Conservation (phyloP, 2,797 vertebrate genomes). For the Sebastes nivosus region DNA sequence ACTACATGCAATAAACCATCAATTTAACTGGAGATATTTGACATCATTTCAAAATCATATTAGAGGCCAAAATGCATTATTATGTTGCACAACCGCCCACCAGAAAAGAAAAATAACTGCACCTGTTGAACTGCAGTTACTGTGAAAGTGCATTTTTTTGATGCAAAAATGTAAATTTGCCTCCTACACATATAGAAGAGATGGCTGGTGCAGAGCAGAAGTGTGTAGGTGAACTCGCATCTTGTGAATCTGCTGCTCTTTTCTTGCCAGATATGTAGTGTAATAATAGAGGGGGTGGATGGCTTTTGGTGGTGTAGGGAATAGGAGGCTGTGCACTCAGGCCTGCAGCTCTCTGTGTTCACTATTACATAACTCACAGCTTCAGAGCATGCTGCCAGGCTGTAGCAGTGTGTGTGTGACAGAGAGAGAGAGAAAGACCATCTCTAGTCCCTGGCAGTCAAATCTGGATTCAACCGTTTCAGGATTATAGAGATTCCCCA, state of each 20-base stretch:
- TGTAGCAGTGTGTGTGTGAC: constrained; percentile 29
- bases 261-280: constrained; percentile 54
- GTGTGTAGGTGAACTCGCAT: constrained; percentile 22
- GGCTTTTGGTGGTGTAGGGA: constrained; percentile 57
- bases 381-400: constrained; percentile 69
- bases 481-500: constrained; percentile 30
- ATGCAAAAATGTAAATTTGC: background rate
- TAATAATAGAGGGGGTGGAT: constrained; percentile 46
- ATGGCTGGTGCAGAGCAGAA: background rate
- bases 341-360: constrained; percentile 78
- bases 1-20: background rate
- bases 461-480: constrained; percentile 32
- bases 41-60: background rate
- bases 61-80: background rate
- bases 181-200: background rate
- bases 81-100: background rate
- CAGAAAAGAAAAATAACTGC: constrained; percentile 21
- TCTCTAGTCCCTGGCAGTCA: constrained; percentile 44
- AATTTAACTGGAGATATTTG: constrained; percentile 11
- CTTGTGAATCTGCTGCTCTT: constrained; percentile 28
- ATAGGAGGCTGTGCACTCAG: constrained; percentile 79
- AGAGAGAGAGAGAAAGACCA: constrained; percentile 29
- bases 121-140: constrained; percentile 51
- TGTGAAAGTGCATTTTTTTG: background rate
- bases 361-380: constrained; percentile 77